These are phyloP conservation scores for Acanthaster planci DNA, from an alignment of 35 echinoderm and acorn worm genomes.

Conservation along the genomic window DNA sequence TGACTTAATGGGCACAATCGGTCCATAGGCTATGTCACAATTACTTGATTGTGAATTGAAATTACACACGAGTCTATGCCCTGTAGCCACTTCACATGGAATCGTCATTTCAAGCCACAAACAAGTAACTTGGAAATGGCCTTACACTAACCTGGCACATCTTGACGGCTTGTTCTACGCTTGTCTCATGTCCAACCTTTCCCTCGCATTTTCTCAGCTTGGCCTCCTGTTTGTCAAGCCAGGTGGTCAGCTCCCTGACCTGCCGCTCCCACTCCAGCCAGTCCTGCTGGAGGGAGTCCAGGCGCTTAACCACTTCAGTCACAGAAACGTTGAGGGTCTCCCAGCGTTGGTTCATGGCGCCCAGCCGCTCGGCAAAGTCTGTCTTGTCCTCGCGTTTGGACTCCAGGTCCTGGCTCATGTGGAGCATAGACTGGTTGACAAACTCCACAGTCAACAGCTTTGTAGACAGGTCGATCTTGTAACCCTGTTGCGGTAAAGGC, in stretches of 20 bases:
- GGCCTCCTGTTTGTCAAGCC: slow-evolving; percentile 65
- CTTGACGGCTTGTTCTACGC: slow-evolving; percentile 66
- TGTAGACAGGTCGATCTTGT: slow-evolving; percentile 80
- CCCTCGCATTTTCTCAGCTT: slow-evolving; percentile 77
- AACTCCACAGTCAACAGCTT: slow-evolving; percentile 92
- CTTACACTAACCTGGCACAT: slow-evolving; percentile 77
- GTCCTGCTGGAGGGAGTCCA: slow-evolving; percentile 57
- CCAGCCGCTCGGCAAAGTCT: slow-evolving; percentile 94
- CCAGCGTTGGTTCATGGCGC: slow-evolving; percentile 82
- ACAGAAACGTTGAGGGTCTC: slow-evolving; percentile 65
- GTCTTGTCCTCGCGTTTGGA: slow-evolving; percentile 84
- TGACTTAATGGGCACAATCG: too few relatives aligned
- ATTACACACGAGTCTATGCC: too few relatives aligned
- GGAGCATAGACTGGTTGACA: slow-evolving; percentile 89
- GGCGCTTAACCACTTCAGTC: slow-evolving; percentile 66
- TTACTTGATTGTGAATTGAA: too few relatives aligned
- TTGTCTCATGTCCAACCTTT: slow-evolving; percentile 76
- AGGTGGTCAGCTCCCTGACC: slow-evolving; percentile 58
- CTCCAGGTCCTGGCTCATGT: slow-evolving; percentile 75
- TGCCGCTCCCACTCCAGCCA: slow-evolving; percentile 74
- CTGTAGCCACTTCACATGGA: background rate
- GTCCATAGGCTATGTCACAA: too few relatives aligned
- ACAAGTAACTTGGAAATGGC: background rate
- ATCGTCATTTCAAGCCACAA: background rate
- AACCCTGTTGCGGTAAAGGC: slow-evolving; percentile 43